Percentiles rank a stretch among this genome's conserved stretches.
These are phyloP conservation scores for Oxycera nigricornis DNA, from an alignment of 2,888 invertebrate genomes.

Conservation along the genomic window DNA sequence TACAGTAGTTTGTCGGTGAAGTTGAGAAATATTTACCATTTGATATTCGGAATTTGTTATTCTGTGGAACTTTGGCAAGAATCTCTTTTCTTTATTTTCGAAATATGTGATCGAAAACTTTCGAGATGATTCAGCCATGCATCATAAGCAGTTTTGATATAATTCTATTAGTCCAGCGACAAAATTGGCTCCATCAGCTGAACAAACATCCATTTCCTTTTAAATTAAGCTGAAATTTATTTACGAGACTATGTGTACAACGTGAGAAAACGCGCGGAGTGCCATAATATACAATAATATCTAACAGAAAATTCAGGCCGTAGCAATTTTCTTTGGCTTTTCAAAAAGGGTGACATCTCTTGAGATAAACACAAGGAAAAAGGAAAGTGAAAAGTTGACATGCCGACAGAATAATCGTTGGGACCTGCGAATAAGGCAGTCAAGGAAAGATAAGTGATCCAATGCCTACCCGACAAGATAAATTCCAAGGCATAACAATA, in stretches of 20 bases:
- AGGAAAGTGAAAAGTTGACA: background rate
- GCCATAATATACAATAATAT: background rate
- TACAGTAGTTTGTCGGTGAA: too few species aligned
- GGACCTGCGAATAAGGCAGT: background rate
- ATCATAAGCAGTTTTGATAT: too few species aligned
- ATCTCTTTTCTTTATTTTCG: too few species aligned
- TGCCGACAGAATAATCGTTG: background rate
- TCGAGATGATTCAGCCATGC: too few species aligned
- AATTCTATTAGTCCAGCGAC: too few species aligned
- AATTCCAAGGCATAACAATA: constrained; percentile 25
- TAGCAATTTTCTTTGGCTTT: constrained; percentile 4
- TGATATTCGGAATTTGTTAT: too few species aligned
- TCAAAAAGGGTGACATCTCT: constrained; percentile 14
- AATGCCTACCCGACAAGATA: constrained; percentile 20
- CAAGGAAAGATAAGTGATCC: background rate
- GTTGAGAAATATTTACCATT: too few species aligned
- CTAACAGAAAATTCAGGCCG: background rate
- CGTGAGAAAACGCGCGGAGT: background rate
- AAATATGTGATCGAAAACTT: too few species aligned
- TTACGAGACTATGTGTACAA: background rate
- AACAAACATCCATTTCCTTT: background rate
- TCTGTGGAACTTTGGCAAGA: too few species aligned
- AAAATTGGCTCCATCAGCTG: too few species aligned
- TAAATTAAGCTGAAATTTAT: background rate
- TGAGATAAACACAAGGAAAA: background rate